Evolutionary conservation across 1,140 invertebrate genomes (phyloP), one percentile per base, ranked within the genome.

Genomic region (Bombus confusus): DNA sequence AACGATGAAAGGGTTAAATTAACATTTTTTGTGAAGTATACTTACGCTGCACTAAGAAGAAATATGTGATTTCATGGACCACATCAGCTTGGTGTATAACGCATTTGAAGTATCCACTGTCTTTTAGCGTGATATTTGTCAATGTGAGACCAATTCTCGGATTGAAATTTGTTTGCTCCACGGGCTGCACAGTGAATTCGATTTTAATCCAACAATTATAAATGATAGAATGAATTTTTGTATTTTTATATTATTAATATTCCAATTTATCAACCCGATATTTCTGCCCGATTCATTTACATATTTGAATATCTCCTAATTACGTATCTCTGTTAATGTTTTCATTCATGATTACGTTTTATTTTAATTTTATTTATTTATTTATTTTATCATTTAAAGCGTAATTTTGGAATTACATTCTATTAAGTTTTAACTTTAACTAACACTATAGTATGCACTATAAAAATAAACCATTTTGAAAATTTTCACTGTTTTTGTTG

Each of bases 91-190:
- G 88, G 86, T 91, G 88, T 89, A 96, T 96, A 59, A 83, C 88
- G 92, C 96, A 97, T 80, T 86, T 91, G 91, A 94, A 95, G 47
- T 74, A 86, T 79, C 90, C 88, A 90, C 92, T 93, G 91, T 95
- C 93, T 74, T 90, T 93, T 10, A 96, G 77, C 78, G 92, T 91
- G 71, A 95, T 88, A 76, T 95, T 95, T 92, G 93, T 92, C 89
- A 96, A 90, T 73, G 92, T 95, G 92, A 96, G 96, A 90, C 96
- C 96, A 89, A 96, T 89, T 93, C 95, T 96, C 34, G 96, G 96
- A 95, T 96, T 95, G 92, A 95, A 97, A n/a, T 92, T 93, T 62
- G 92, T 78, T 88, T 92, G 93, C 78, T 94, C 87, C 88, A 95
- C 87, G 18, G 68, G 37, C 91, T 92, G 74, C 18, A 41, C 5